Percentiles rank a stretch among this genome's conserved stretches.
Conservation (phyloP, 2,888 invertebrate species). For the Anodontia alba region DNA sequence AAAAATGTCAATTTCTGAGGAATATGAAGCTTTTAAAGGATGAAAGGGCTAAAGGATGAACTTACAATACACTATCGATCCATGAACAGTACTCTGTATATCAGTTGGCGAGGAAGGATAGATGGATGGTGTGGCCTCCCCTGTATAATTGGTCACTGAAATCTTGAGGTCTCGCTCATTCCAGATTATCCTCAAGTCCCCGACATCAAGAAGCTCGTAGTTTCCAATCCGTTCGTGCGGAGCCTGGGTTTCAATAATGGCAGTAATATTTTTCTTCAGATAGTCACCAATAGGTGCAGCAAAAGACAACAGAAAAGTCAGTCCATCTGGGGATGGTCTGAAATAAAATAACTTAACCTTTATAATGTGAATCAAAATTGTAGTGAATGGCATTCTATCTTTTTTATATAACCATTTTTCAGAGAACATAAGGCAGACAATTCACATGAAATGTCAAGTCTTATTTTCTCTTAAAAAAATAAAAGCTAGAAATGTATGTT, state of each 20-base stretch:
- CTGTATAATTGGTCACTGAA: conserved; percentile 66
- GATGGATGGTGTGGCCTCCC: conserved; percentile 53
- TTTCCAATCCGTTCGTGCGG: conserved; percentile 60
- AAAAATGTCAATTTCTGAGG: no score
- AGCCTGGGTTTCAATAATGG: conserved; percentile 60
- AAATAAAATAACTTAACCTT: neutral
- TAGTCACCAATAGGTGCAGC: conserved; percentile 66
- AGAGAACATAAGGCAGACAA: no score
- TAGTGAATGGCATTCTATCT: no score
- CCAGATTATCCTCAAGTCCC: conserved; percentile 68
- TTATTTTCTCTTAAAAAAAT: no score
- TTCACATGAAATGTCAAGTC: no score
- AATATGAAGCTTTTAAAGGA: no score
- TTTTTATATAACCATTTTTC: no score
- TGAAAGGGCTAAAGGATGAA: no score
- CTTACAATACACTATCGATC: conserved; percentile 63
- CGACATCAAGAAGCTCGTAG: conserved; percentile 66
- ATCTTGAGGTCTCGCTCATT: conserved; percentile 55
- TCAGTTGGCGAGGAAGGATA: conserved; percentile 43
- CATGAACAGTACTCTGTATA: conserved; percentile 46
- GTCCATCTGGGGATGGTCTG: conserved; percentile 55
- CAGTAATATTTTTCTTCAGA: conserved; percentile 58
- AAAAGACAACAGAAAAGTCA: conserved; percentile 62
- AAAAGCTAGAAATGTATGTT: no score
- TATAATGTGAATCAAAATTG: neutral